A percentile compares a stretch with the other conserved stretches of the same genome.
Conservation (phyloP, 30 jellyfish, hydroid and myxozoan genomes). For the Aurelia aurita region DNA sequence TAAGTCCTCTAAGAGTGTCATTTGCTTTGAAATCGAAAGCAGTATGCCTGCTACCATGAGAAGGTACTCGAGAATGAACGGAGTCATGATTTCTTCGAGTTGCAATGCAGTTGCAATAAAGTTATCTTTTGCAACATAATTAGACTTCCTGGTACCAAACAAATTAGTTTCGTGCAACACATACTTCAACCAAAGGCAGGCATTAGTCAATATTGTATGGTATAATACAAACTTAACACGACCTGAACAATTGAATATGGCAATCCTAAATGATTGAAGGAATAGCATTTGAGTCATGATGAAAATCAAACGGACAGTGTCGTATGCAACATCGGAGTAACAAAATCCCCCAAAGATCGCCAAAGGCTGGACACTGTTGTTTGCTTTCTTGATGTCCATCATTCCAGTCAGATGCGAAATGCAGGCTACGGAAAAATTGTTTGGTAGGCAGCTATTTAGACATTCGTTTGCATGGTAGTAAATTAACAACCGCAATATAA, state of each 20-base stretch:
- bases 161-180: slow-evolving; percentile 45
- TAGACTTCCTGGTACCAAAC: neutral
- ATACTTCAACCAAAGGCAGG: slow-evolving; percentile 48
- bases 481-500: neutral
- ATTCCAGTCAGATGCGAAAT: neutral
- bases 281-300: slow-evolving; percentile 34
- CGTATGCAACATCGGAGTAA: slow-evolving; percentile 19
- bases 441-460: neutral
- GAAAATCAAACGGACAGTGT: slow-evolving; percentile 7
- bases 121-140: neutral
- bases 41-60: slow-evolving; percentile 59
- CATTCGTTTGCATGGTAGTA: neutral
- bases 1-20: neutral
- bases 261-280: slow-evolving; percentile 40
- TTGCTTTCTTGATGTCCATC: neutral
- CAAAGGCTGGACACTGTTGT: neutral
- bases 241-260: slow-evolving; percentile 11
- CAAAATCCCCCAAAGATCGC: slow-evolving; percentile 12
- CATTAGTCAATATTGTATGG: slow-evolving; percentile 36
- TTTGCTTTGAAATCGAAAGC: slow-evolving; percentile 18
- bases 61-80: slow-evolving; percentile 58
- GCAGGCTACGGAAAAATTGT: neutral
- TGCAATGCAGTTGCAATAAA: neutral
- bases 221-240: slow-evolving; percentile 11
- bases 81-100: slow-evolving; percentile 40